Evolutionary conservation across 2,888 invertebrate species (phyloP), one percentile per base, ranked within the genome.

Genomic region (Chironomus tentans): DNA sequence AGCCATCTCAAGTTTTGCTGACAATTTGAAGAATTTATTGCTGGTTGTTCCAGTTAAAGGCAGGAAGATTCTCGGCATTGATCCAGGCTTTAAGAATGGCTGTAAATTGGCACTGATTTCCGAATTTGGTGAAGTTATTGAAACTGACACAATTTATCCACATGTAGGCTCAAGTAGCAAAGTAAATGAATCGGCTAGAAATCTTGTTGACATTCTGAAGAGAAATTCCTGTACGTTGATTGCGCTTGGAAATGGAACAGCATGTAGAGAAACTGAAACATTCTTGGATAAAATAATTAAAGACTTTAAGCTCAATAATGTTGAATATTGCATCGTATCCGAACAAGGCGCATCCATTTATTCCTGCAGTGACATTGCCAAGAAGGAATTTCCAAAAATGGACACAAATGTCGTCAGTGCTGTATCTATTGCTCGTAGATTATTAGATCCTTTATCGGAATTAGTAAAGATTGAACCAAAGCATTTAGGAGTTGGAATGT

Each of bases 261-360:
- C 92, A 0, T 95, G 96, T 80, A 87, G 95, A 65, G 92, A 96
- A 82, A 95, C 95, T 0, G 96, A 97, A 83, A 82, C 86, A 38
- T 91, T 92, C 87, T 80, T 93, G 12, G 85, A 89, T 0, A 81
- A 86, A 68, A 82, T 91, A 47, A 91, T 92, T 70, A 87, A 95
- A 78, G 85, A 87, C 77, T 84, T 86, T 7, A 82, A 85, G 70
- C 12, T 65, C 0, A 21, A 18, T 13, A 79, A 80, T 6, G 84
- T 88, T 70, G 88, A 88, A 1, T 91, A 91, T 79, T 90, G 94
- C 69, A 94, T 97, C 78, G 93, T 97, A 0, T 92, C 91, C 74
- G 97, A 97, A 83, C 89, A 91, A 80, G 97, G 97, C 0, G 95
- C 95, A 0, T 97, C 96, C 0, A 91, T 96, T 80, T 97, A 97